Conservation (phyloP, 2,797 vertebrate genomes). For the Notolabrus celidotus region DNA sequence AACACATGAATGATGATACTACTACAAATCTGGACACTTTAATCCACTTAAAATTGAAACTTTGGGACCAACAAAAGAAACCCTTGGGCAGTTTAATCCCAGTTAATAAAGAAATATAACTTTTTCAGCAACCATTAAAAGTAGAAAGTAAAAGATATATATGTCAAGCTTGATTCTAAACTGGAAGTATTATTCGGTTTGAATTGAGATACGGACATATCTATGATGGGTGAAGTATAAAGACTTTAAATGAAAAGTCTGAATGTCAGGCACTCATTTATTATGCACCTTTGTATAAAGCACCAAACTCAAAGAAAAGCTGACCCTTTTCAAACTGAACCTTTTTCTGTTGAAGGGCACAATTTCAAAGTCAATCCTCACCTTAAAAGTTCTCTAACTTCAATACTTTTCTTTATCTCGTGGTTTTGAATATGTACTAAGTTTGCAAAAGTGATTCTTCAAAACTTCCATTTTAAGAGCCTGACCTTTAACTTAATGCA, state of each 20-base stretch:
- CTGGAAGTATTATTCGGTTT: too few species aligned
- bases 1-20: not conserved
- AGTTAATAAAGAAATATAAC: too few species aligned
- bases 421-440: not conserved
- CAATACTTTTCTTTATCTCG: not conserved
- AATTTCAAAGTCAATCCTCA: not conserved
- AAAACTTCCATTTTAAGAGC: slow-evolving; percentile 1
- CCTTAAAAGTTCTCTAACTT: not conserved
- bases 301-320: not conserved
- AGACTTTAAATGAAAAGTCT: not conserved
- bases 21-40: slow-evolving; percentile 8
- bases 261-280: slow-evolving; percentile 1
- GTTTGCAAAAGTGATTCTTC: not conserved
- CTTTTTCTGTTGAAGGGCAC: not conserved
- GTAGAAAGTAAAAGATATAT: too few species aligned
- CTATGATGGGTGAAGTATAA: not conserved
- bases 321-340: not conserved
- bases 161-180: too few species aligned
- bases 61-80: not conserved
- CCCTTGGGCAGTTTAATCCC: too few species aligned
- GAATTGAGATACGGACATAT: not conserved
- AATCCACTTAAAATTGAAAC: not conserved
- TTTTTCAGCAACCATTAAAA: too few species aligned
- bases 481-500: slow-evolving; percentile 9
- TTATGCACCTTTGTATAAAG: not conserved